phyloP scores from a whole-genome alignment of 2,888 invertebrate genomes.

The Cheilosia pagana region DNA sequence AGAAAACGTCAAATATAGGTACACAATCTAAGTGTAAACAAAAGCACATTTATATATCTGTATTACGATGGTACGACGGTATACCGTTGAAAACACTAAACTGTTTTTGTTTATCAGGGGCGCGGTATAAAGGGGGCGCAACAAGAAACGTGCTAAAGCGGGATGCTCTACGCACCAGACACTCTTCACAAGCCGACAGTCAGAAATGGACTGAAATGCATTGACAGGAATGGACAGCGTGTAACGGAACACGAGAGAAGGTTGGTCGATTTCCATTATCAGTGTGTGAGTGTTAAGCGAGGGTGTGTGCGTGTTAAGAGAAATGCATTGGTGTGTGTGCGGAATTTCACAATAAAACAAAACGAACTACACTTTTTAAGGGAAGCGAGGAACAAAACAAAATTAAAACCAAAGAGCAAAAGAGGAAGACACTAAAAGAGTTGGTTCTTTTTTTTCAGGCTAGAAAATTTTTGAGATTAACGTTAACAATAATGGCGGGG shows the following conservation, averaged over 20 bases:
- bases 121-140: constrained; percentile 61
- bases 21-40: constrained; percentile 66
- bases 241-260: constrained; percentile 63
- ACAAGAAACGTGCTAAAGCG: constrained; percentile 59
- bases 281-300: constrained; percentile 24
- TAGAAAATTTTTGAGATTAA: neutral
- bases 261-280: constrained; percentile 7
- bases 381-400: constrained; percentile 19
- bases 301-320: constrained; percentile 24
- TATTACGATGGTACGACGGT: constrained; percentile 19
- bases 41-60: constrained; percentile 44
- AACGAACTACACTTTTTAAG: constrained; percentile 10
- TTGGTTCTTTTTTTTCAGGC: neutral
- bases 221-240: constrained; percentile 49
- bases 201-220: constrained; percentile 72
- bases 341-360: neutral
- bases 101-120: constrained; percentile 67
- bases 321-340: constrained; percentile 23
- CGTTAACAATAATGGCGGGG: neutral
- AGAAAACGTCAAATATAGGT: constrained; percentile 52
- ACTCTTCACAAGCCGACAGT: constrained; percentile 68
- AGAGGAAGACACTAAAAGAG: neutral
- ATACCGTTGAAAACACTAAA: constrained; percentile 43
- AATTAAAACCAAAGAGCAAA: neutral
- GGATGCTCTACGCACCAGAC: constrained; percentile 49